A percentile compares a stretch with the other conserved stretches of the same genome.
Conservation (phyloP, 2,113 vertebrate species). For the Manacus vitellinus region DNA sequence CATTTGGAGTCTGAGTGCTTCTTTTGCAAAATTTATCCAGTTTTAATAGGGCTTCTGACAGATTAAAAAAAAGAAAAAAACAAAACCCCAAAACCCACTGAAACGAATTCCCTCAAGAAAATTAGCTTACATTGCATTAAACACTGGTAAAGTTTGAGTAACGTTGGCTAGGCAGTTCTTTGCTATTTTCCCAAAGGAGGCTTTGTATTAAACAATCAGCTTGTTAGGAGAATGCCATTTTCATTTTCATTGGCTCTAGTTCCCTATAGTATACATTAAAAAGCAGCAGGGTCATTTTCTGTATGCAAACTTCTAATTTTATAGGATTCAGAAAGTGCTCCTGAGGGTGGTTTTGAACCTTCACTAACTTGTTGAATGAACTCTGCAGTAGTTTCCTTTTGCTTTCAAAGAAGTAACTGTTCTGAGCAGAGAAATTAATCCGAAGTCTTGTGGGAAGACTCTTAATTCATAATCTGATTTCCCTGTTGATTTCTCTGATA, state of each 20-base stretch:
- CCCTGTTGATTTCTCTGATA: background rate
- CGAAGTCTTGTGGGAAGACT: background rate
- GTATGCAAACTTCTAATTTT: background rate
- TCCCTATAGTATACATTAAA: background rate
- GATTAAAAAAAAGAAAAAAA: background rate
- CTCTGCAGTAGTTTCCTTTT: background rate
- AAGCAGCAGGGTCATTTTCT: background rate
- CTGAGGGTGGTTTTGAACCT: background rate
- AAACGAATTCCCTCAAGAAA: accelerated
- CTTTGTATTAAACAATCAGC: background rate
- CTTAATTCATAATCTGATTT: background rate
- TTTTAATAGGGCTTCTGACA: background rate
- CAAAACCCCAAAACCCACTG: background rate
- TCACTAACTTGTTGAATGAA: background rate
- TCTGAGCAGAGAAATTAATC: background rate
- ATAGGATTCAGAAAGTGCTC: background rate
- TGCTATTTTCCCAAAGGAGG: background rate
- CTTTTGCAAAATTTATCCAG: background rate
- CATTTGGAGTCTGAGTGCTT: background rate
- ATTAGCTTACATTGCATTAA: background rate
- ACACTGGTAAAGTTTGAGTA: background rate
- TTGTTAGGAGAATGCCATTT: background rate
- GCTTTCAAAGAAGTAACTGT: background rate
- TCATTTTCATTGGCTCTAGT: background rate
- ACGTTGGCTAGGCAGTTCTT: background rate